Percentiles rank a stretch among this genome's conserved stretches.
These are phyloP conservation scores for Numenius arquata DNA, from an alignment of 2,113 vertebrate species.

Conservation along the genomic window DNA sequence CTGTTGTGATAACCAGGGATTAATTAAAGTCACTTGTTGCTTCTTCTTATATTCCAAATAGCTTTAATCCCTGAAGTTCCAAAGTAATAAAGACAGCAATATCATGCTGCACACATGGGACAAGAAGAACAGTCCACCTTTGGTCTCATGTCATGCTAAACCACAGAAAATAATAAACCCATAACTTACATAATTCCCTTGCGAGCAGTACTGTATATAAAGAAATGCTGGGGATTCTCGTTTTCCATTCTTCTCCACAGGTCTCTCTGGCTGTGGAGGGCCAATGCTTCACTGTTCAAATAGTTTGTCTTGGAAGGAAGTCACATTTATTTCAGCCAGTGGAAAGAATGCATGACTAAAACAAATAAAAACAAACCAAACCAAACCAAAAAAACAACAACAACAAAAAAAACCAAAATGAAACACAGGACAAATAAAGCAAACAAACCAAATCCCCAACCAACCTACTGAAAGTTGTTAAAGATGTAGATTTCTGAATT, in stretches of 20 bases:
- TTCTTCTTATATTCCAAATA: conserved; percentile 30
- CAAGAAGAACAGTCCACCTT: conserved; percentile 2
- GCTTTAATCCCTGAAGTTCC: conserved; percentile 45
- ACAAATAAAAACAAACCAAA: not conserved
- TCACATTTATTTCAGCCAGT: not conserved
- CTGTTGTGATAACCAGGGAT: conserved; percentile 41
- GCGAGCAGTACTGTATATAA: not conserved
- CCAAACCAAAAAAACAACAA: not conserved
- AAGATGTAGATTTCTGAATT: not conserved
- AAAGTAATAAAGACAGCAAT: conserved; percentile 34
- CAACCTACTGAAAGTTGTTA: not conserved
- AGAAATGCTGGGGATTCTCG: not conserved
- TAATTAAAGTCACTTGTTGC: conserved; percentile 53
- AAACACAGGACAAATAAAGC: not conserved
- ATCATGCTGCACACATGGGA: not conserved
- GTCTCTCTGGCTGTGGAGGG: not conserved
- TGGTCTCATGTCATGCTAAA: conserved; percentile 31
- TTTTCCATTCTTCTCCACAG: not conserved
- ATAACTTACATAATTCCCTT: conserved; percentile 14
- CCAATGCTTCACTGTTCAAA: not conserved
- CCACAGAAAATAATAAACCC: conserved; percentile 42
- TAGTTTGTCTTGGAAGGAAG: not conserved
- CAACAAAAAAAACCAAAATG: not conserved
- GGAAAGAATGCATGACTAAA: not conserved
- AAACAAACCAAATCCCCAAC: not conserved